phyloP scores from a whole-genome alignment of 2,888 invertebrate genomes.

The Rhingia campestris region DNA sequence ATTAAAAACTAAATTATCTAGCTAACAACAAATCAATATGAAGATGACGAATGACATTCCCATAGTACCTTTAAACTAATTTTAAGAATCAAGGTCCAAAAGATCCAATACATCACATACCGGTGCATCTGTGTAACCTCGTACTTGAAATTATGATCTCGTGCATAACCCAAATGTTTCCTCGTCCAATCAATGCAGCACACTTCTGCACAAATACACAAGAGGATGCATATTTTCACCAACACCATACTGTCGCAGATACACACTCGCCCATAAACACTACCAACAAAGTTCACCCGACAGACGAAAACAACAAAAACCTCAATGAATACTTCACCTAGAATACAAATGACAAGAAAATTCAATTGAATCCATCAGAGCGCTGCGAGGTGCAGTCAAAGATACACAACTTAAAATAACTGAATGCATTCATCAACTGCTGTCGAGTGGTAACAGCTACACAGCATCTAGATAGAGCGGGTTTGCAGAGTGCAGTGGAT shows the following conservation, averaged over 20 bases:
- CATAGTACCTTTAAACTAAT: not conserved
- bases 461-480: not conserved
- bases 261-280: not conserved
- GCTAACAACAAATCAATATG: not conserved
- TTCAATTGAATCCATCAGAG: slow-evolving; percentile 55
- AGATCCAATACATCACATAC: slow-evolving; percentile 26
- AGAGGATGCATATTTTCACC: slow-evolving; percentile 31
- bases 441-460: slow-evolving; percentile 20
- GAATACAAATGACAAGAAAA: slow-evolving; percentile 71
- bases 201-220: not conserved
- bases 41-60: not conserved
- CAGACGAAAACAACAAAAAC: slow-evolving; percentile 9
- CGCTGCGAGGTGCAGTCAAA: slow-evolving; percentile 56
- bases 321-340: slow-evolving; percentile 63
- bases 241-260: not conserved
- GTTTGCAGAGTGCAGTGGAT: slow-evolving; percentile 2
- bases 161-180: slow-evolving; percentile 39
- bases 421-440: slow-evolving; percentile 67
- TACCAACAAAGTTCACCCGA: not conserved
- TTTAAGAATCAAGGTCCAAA: not conserved
- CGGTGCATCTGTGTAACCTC: slow-evolving; percentile 51
- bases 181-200: slow-evolving; percentile 23
- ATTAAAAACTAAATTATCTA: not conserved
- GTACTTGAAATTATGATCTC: slow-evolving; percentile 68
- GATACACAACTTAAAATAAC: slow-evolving; percentile 60